Base-by-base conservation (phyloP, 2,888 invertebrate species). In the Luffia ferchaultella region DNA sequence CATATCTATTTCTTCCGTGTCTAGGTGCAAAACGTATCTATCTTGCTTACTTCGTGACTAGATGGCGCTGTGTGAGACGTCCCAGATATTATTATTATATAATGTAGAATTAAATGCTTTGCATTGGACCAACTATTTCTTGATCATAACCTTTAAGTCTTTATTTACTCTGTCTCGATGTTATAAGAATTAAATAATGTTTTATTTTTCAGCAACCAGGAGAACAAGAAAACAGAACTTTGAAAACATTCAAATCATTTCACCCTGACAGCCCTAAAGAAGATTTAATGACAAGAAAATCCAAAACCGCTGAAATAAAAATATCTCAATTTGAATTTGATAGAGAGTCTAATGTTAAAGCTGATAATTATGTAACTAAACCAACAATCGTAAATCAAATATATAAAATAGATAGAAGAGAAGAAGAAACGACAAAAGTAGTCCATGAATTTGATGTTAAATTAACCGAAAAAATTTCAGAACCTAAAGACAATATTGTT, bases 381-480 rank as follows among this genome's bases (percentile, higher is more conserved):
- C 73, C 75, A 1, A 64, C 63, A 54, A 70, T 75, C 42, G 65
- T 73, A 0, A 62, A 73, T 19, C 70, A 69, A 58, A 49, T 71
- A 18, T 55, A 68, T 3, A 71, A 73, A 30, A 42, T 41, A 42
- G n/a, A 30, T 46, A 49, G 18, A 19, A 52, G 52, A 50, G 47
- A 47, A 46, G 47, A 45, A 2, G 17, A 50, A 18, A 49, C 42
- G 16, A 16, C 49, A n/a, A 50, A 51, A 16, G 49, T 51, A 17
- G 7, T 41, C 3, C 47, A 42, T 17, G 51, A 51, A 9, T 40
- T 45, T 19, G 52, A 53, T 45, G 15, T 55, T 19, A 3, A 50
- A 19, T 7, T 30, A 30, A 30, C 30, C 30, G 30, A 30, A 30
- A 12, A 30, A 30, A 12, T 30, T 7, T 30, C 12, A 30, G 30